These are phyloP conservation scores for Novumbra hubbsi DNA, from an alignment of 2,797 vertebrate genomes.

Conservation along the genomic window DNA sequence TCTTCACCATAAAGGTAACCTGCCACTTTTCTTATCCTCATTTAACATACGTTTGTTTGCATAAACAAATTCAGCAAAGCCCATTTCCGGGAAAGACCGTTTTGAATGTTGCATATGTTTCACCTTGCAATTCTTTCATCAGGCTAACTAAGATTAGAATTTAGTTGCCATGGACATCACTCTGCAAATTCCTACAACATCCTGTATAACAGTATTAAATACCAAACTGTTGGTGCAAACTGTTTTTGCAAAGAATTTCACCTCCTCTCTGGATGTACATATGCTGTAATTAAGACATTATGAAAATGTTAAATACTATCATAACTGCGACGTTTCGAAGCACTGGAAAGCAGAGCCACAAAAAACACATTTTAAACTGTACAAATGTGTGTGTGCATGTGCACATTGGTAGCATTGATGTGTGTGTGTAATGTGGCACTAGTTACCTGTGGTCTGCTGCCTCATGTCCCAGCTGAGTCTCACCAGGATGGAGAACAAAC, in stretches of 20 bases:
- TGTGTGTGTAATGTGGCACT: background rate
- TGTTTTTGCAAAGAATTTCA: too few relatives aligned
- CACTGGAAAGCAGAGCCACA: too few relatives aligned
- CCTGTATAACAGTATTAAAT: constrained; percentile 10
- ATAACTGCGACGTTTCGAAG: too few relatives aligned
- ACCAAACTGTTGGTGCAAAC: background rate
- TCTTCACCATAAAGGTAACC: background rate
- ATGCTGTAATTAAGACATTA: too few relatives aligned
- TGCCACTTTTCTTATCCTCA: background rate
- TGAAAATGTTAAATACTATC: too few relatives aligned
- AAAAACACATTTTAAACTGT: background rate
- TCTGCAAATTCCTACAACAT: constrained; percentile 75
- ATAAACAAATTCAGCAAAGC: background rate
- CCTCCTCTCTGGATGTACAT: background rate
- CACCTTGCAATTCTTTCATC: constrained; percentile 85
- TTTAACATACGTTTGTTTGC: background rate
- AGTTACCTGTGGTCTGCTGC: background rate
- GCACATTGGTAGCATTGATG: background rate
- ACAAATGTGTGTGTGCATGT: background rate
- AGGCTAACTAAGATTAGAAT: constrained; percentile 64
- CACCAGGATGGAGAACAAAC: background rate
- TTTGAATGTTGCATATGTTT: constrained; percentile 78
- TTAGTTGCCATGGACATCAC: constrained; percentile 87
- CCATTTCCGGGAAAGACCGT: constrained; percentile 20
- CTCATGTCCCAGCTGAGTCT: background rate